Evolutionary conservation across 2,113 vertebrate species (phyloP).

Genomic region (Callionymus lyra): DNA sequence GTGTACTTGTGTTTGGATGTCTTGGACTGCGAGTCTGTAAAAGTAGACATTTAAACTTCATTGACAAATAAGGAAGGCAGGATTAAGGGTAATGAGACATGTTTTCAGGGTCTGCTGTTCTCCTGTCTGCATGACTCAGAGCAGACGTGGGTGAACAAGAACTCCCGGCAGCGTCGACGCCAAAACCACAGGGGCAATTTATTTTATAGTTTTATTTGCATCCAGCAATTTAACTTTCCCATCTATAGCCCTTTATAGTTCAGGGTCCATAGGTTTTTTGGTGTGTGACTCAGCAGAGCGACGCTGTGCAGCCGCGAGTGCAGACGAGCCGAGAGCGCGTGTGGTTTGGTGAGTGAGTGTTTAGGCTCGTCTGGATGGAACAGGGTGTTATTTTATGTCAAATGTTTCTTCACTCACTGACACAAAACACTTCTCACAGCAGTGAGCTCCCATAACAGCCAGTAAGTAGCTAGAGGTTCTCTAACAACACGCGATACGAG

Average conservation of each 20-base stretch:
- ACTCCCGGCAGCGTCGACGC: constrained; percentile 21
- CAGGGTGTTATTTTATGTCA: constrained; percentile 37
- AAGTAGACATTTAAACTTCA: too few species aligned
- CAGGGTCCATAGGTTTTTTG: constrained; percentile 26
- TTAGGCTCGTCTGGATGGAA: constrained; percentile 25
- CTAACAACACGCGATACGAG: too few species aligned
- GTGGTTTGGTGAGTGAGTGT: constrained; percentile 29
- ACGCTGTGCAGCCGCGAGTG: constrained; percentile 13
- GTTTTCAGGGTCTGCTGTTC: not conserved
- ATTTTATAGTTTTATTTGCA: constrained; percentile 42
- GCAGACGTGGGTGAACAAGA: constrained; percentile 2
- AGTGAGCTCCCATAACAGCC: constrained; percentile 5
- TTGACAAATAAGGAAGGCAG: too few species aligned
- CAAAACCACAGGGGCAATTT: constrained; percentile 32
- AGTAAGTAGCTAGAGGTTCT: not conserved
- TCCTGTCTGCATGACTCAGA: constrained; percentile 26
- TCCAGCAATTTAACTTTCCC: constrained; percentile 26
- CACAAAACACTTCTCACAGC: constrained; percentile 8
- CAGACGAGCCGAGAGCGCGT: constrained; percentile 15
- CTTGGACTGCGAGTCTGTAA: too few species aligned
- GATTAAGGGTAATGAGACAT: too few species aligned
- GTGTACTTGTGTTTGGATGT: too few species aligned
- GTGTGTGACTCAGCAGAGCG: constrained; percentile 29
- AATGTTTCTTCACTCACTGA: constrained; percentile 20
- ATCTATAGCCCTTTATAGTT: constrained; percentile 24